Conservation (phyloP, 2,888 invertebrate genomes). For the Nephrotoma flavescens region DNA sequence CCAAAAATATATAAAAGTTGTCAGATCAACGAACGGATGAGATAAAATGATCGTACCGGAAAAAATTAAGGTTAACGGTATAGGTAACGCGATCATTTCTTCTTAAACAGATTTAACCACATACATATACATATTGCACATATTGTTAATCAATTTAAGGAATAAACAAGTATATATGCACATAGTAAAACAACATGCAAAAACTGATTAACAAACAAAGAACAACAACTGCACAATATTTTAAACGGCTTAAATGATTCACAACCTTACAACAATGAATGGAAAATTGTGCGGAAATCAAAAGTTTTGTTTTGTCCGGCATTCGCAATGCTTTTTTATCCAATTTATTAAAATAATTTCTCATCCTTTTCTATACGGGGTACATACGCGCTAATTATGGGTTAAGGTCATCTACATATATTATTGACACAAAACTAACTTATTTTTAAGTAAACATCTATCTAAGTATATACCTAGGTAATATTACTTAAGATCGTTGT, state of each 20-base stretch:
- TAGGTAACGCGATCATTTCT: background rate
- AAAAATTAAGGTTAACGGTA: background rate
- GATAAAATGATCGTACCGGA: background rate
- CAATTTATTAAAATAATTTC: background rate
- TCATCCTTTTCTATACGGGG: background rate
- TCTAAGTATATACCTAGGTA: background rate
- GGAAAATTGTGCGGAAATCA: background rate
- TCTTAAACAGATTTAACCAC: too few species aligned
- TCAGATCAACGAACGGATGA: background rate
- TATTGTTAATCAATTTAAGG: background rate
- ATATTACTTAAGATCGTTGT: background rate
- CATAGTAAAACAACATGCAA: background rate
- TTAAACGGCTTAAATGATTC: background rate
- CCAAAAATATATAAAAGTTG: background rate
- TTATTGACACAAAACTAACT: background rate
- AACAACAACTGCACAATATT: background rate
- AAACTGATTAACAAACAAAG: background rate
- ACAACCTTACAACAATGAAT: background rate
- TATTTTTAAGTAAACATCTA: background rate
- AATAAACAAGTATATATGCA: background rate
- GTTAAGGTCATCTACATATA: background rate
- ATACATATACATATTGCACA: too few species aligned
- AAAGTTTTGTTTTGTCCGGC: background rate
- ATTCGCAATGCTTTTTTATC: background rate
- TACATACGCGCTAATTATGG: background rate